These are phyloP conservation scores for Otus sunia DNA, from an alignment of 2,113 vertebrate species.

Conservation along the genomic window DNA sequence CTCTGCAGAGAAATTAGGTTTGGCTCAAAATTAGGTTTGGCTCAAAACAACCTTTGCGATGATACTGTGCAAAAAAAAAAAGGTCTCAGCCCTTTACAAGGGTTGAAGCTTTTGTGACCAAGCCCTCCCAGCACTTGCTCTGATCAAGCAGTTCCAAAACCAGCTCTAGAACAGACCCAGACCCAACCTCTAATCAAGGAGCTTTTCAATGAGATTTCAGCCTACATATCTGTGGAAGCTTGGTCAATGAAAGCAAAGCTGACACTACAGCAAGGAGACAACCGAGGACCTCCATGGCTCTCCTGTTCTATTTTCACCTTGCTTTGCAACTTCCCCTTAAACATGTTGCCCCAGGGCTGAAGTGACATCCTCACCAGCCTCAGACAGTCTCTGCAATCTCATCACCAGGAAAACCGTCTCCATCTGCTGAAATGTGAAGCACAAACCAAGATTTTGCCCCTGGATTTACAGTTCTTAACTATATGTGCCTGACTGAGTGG, in stretches of 20 bases:
- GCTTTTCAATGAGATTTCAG: neutral
- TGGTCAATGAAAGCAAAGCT: neutral
- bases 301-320: neutral
- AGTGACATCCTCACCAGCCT: neutral
- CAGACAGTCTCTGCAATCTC: neutral
- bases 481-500: neutral
- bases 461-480: neutral
- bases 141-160: neutral
- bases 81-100: fast-evolving
- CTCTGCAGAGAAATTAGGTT: neutral
- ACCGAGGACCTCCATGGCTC: neutral
- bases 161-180: neutral
- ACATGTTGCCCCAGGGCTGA: neutral
- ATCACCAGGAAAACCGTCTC: neutral
- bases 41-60: neutral
- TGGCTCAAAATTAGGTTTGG: neutral
- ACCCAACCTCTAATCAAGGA: neutral
- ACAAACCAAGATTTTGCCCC: neutral
- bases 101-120: neutral
- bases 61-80: neutral
- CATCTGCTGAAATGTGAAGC: neutral
- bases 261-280: neutral
- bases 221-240: neutral
- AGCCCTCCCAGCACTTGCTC: neutral
- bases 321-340: neutral